Conservation (phyloP, 2,113 vertebrate genomes). For the Cettia cetti region DNA sequence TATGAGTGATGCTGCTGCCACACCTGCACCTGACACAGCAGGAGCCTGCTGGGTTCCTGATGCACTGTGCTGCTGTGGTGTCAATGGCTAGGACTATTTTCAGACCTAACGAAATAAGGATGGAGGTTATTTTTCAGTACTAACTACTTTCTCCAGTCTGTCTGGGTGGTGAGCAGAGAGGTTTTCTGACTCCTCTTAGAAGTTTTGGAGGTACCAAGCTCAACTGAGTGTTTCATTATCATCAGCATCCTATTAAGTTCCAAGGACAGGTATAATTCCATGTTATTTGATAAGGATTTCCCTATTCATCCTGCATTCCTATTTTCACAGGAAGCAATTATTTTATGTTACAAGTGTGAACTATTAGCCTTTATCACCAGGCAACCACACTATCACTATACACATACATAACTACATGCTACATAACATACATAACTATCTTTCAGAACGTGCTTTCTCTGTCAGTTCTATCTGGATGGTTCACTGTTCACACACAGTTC, state of each 20-base stretch:
- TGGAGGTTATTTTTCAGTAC: neutral
- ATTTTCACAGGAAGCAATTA: neutral
- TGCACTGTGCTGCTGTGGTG: neutral
- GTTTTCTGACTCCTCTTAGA: neutral
- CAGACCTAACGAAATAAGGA: neutral
- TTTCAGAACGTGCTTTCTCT: neutral
- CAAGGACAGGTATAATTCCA: neutral
- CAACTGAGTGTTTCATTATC: neutral
- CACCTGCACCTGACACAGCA: neutral
- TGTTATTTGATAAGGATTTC: neutral
- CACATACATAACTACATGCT: neutral
- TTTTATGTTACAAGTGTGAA: neutral
- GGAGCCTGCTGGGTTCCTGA: neutral
- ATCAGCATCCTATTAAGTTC: neutral
- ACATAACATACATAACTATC: neutral
- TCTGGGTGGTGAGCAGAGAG: neutral
- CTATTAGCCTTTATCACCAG: slow-evolving; percentile 9
- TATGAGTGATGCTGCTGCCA: neutral
- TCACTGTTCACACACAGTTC: neutral
- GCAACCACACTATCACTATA: neutral
- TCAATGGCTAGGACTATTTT: neutral
- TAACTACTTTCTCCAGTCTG: neutral
- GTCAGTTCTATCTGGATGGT: neutral
- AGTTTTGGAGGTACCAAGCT: neutral
- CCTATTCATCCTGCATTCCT: neutral